Base-by-base conservation (phyloP, 2,797 vertebrate genomes). In the Rhinophrynus dorsalis region DNA sequence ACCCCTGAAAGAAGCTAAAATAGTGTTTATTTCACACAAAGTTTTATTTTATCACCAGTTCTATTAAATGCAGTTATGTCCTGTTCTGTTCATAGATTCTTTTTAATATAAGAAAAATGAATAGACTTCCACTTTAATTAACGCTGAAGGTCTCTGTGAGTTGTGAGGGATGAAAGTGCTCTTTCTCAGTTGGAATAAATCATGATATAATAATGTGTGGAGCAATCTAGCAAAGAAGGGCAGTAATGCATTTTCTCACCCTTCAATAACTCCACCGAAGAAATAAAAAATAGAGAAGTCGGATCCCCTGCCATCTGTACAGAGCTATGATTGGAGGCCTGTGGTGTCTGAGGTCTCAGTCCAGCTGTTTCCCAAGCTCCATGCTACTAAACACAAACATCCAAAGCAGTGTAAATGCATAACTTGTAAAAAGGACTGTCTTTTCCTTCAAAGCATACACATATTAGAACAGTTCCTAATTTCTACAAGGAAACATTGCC, bases 301-400 rank as follows among this genome's bases (percentile, higher is more conserved):
- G 10, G 40, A 63, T 40, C 20, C 59, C 50, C 40, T 50, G 42
- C 59, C 60, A 71, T 71, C 68, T 71, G 68, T 40, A 45, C 51
- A 11, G 40, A 57, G 68, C 51, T 37, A 48, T 71, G 68, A 71
- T 64, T 64, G 68, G 68, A 57, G 20, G 68, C 68, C 42, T 42
- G 51, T 20, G 60, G 68, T 24, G 21, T 35, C 13, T 42, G 68
- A 71, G 68, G 59, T 71, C 68, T 71, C 68, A 48, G 30, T 63
- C 68, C 59, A 71, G 59, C 68, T 71, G 68, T 71, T 71, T 64
- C 32, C 18, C 33, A 18, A 11, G 59, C 68, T 71, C 60, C 37
- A 38, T 23, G 26, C 60, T 48, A 48, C 68, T 71, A 56, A 57
- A 50, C 32, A 71, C 57, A 63, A 71, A 57, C 68, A 70, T 47